Evolutionary conservation across 2,888 invertebrate species (phyloP).

Genomic region (Diarsia mendica): DNA sequence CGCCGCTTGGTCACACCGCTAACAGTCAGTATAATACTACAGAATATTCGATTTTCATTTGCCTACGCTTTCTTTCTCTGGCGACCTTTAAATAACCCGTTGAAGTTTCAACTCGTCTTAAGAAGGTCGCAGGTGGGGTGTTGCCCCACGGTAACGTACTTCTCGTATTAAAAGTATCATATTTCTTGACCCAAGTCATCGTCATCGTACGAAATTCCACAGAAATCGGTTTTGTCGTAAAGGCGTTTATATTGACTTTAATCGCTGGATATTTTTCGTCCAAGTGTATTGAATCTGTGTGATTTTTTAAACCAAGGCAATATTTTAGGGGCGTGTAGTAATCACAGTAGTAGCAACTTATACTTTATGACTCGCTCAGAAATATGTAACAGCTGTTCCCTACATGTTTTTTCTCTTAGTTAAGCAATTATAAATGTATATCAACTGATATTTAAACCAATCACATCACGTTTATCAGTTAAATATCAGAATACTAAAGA

Average conservation of each 20-base stretch:
- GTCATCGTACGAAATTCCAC: neutral
- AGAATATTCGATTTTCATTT: neutral
- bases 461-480: too few relatives aligned
- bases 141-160: neutral
- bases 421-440: neutral
- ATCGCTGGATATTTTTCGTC: too few relatives aligned
- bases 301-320: too few relatives aligned
- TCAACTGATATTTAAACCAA: too few relatives aligned
- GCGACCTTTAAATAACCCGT: neutral
- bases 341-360: too few relatives aligned
- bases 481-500: neutral
- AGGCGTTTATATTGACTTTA: neutral
- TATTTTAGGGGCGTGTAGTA: too few relatives aligned
- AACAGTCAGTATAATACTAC: slow-evolving; percentile 72
- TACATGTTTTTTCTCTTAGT: too few relatives aligned
- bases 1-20: slow-evolving; percentile 66
- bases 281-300: too few relatives aligned
- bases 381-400: neutral
- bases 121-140: neutral
- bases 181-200: neutral
- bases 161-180: neutral
- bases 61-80: neutral
- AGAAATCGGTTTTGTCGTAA: neutral
- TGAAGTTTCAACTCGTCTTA: neutral
- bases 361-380: too few relatives aligned